A percentile compares a stretch with the other conserved stretches of the same genome.
Evolutionary conservation across 2,888 invertebrate species (phyloP).

Genomic region (Camptogramma bilineatum): DNA sequence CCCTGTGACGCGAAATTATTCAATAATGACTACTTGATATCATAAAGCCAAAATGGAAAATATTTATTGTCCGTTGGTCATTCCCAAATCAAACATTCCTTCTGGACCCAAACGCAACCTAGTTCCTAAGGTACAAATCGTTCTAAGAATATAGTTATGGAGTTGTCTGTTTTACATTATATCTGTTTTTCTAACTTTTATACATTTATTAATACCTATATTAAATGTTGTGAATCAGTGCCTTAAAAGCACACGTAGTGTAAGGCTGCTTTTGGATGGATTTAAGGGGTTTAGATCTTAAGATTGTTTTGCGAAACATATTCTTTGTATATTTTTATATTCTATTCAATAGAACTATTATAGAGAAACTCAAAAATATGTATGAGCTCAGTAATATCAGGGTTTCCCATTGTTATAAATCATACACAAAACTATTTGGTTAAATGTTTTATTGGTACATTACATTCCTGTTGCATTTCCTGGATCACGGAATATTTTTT

Average conservation of each 20-base stretch:
- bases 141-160: slow-evolving; percentile 24
- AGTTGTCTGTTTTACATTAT: slow-evolving; percentile 47
- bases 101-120: slow-evolving; percentile 29
- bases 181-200: slow-evolving; percentile 50
- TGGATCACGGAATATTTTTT: slow-evolving; percentile 56
- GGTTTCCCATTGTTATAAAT: slow-evolving; percentile 54
- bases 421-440: slow-evolving; percentile 63
- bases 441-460: slow-evolving; percentile 75
- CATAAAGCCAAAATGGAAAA: neutral
- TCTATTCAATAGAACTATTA: slow-evolving; percentile 22
- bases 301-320: slow-evolving; percentile 42
- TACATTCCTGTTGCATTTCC: slow-evolving; percentile 73
- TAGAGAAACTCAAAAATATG: neutral
- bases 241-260: slow-evolving; percentile 54
- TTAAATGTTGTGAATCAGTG: slow-evolving; percentile 52
- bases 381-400: slow-evolving; percentile 27
- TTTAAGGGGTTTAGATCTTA: slow-evolving; percentile 57
- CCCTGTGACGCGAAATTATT: neutral
- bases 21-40: neutral
- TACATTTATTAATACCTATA: slow-evolving; percentile 30
- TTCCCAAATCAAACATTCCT: slow-evolving; percentile 29
- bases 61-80: slow-evolving; percentile 4
- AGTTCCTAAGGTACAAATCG: slow-evolving; percentile 52
- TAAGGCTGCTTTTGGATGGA: slow-evolving; percentile 55
- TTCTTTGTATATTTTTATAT: slow-evolving; percentile 22